Evolutionary conservation across 2,888 invertebrate genomes (phyloP).

Genomic region (Leucoptera coffeella): DNA sequence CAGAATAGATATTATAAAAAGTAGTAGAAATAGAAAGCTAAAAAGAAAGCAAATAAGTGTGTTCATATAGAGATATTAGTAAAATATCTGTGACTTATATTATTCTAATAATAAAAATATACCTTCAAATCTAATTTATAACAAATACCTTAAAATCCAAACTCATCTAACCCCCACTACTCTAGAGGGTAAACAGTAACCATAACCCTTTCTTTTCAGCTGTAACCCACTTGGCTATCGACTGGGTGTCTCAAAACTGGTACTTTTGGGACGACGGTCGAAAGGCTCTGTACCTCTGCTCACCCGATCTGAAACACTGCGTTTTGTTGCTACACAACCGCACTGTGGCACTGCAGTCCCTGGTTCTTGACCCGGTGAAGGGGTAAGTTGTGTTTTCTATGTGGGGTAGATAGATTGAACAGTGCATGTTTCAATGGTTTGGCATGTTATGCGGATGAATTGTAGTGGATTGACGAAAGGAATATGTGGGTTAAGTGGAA

Average conservation of each 20-base stretch:
- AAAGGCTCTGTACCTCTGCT: constrained; percentile 68
- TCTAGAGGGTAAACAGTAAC: no score
- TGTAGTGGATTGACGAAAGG: no score
- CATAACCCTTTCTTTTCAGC: no score
- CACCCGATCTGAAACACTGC: constrained; percentile 55
- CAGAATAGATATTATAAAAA: no score
- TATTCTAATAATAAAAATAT: neutral
- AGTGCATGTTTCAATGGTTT: no score
- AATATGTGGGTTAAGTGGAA: no score
- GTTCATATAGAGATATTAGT: no score
- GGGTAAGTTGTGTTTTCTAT: constrained; percentile 22
- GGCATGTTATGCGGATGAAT: neutral
- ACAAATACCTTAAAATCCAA: constrained; percentile 1
- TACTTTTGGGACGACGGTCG: constrained; percentile 69
- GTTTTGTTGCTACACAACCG: constrained; percentile 62
- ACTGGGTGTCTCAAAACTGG: constrained; percentile 86
- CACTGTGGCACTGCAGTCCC: constrained; percentile 63
- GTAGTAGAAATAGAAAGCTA: no score
- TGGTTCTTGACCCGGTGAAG: constrained; percentile 73
- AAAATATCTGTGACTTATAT: no score
- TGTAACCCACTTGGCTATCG: constrained; percentile 68
- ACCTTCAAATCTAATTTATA: neutral
- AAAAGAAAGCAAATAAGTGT: no score
- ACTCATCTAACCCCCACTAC: constrained; percentile 1
- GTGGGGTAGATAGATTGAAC: neutral